Evolutionary conservation across 2,888 invertebrate genomes (phyloP).

Genomic region (Spicauda simplicius): DNA sequence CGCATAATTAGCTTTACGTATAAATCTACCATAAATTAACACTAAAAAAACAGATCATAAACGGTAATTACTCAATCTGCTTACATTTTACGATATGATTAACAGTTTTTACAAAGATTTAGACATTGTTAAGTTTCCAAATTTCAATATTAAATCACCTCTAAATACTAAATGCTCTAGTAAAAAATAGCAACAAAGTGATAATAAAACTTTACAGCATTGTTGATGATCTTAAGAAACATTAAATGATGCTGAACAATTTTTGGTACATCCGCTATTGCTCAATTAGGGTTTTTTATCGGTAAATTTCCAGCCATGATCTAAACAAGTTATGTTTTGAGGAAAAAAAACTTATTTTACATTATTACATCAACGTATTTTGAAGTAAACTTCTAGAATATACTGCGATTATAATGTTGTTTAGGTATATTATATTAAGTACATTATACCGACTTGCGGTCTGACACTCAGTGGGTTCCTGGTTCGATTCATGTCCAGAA

Average conservation of each 20-base stretch:
- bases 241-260: not conserved
- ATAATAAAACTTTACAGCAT: not conserved
- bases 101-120: not conserved
- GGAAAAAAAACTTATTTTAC: not conserved
- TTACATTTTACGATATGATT: not conserved
- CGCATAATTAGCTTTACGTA: too few relatives aligned
- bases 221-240: not conserved
- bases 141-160: not conserved
- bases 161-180: not conserved
- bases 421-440: too few relatives aligned
- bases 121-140: not conserved
- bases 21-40: too few relatives aligned
- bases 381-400: not conserved
- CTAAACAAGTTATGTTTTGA: constrained; percentile 5
- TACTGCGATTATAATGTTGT: not conserved
- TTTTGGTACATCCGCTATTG: not conserved
- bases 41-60: not conserved
- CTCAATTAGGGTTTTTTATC: not conserved
- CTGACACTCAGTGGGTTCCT: too few relatives aligned
- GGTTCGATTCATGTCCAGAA: too few relatives aligned
- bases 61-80: not conserved
- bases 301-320: constrained; percentile 6
- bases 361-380: not conserved
- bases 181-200: not conserved
- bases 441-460: too few relatives aligned